Evolutionary conservation across 2,888 invertebrate species (phyloP).

Genomic region (Galerucella nymphaeae): DNA sequence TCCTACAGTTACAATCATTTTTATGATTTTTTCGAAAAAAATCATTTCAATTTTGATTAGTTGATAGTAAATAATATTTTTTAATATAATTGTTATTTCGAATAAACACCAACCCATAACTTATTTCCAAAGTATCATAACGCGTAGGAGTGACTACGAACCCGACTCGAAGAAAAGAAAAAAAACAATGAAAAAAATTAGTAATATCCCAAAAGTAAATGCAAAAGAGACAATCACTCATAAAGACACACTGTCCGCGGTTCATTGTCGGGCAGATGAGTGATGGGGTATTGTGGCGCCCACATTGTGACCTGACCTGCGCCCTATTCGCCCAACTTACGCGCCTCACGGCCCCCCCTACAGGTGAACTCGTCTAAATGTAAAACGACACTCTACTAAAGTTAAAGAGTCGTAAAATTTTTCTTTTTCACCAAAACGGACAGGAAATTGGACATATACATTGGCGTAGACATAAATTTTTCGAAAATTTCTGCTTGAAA

Average conservation of each 20-base stretch:
- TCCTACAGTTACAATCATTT: too few relatives aligned
- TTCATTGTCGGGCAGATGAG: conserved; percentile 26
- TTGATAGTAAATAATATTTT: too few relatives aligned
- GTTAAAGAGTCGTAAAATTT: conserved; percentile 9
- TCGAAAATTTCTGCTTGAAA: too few relatives aligned
- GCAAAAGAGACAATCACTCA: conserved; percentile 29
- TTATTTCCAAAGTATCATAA: neutral
- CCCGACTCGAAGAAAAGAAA: neutral
- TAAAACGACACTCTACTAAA: conserved; percentile 16
- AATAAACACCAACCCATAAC: neutral
- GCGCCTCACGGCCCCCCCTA: conserved; percentile 12
- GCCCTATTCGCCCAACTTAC: conserved; percentile 13
- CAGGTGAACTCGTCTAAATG: conserved; percentile 29
- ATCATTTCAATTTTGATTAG: too few relatives aligned
- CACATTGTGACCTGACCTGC: conserved; percentile 27
- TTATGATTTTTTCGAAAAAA: too few relatives aligned
- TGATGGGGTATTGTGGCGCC: conserved; percentile 29
- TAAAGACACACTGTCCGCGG: conserved; percentile 29
- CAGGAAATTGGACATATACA: conserved; percentile 3
- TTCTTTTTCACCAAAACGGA: neutral
- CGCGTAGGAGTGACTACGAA: neutral
- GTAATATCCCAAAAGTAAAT: conserved; percentile 18
- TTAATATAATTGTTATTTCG: neutral
- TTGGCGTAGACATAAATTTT: neutral
- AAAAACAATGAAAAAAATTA: conserved; percentile 16